Conservation (phyloP, 2,888 invertebrate genomes). For the Dryobotodes eremita region DNA sequence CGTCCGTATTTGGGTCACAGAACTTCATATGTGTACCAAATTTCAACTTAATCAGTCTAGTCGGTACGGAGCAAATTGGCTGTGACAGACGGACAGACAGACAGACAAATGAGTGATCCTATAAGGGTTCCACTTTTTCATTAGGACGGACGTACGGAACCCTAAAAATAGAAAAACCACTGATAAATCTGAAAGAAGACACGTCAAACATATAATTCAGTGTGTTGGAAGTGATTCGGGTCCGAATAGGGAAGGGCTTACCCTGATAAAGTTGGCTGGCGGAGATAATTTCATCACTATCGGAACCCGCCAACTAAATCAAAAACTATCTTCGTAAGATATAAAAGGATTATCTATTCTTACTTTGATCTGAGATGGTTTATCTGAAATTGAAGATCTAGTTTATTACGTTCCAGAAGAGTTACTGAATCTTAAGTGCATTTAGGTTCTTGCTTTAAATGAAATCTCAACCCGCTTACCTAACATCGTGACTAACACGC, state of each 20-base stretch:
- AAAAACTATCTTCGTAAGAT: constrained; percentile 58
- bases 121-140: too few species aligned
- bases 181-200: constrained; percentile 28
- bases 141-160: neutral
- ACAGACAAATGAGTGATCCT: too few species aligned
- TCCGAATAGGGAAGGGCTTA: constrained; percentile 42
- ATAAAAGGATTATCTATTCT: constrained; percentile 49
- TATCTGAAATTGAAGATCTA: constrained; percentile 60
- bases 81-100: too few species aligned
- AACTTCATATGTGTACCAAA: too few species aligned
- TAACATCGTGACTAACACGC: neutral
- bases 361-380: constrained; percentile 34
- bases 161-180: neutral
- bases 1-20: too few species aligned
- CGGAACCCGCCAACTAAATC: constrained; percentile 54
- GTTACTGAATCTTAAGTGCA: constrained; percentile 30
- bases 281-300: constrained; percentile 58
- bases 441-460: constrained; percentile 30
- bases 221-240: constrained; percentile 57
- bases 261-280: constrained; percentile 49
- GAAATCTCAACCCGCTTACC: neutral
- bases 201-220: constrained; percentile 44
- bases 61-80: too few species aligned
- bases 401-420: constrained; percentile 38
- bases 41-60: too few species aligned